Conservation (phyloP, 2,888 invertebrate species). For the Erebia palarica region DNA sequence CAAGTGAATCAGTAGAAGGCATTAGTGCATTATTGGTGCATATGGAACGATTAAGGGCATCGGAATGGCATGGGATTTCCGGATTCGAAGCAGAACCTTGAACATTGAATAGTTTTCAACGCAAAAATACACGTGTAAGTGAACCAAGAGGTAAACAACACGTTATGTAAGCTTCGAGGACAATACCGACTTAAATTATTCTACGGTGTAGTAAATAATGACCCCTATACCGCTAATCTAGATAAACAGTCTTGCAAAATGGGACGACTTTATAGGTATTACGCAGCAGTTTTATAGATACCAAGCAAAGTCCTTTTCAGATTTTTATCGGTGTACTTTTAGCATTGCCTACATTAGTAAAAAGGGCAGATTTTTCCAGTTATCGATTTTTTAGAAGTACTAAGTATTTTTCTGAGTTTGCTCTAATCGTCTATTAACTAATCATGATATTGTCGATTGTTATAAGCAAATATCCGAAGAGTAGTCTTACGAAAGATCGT, state of each 20-base stretch:
- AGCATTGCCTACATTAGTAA: no score
- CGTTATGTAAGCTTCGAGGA: constrained; percentile 16
- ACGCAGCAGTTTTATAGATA: neutral
- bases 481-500: no score
- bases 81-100: constrained; percentile 14
- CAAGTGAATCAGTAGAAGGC: constrained; percentile 17
- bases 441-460: no score
- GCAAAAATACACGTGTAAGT: constrained; percentile 21
- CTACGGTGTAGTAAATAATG: constrained; percentile 8
- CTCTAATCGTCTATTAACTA: no score
- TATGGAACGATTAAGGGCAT: constrained; percentile 30
- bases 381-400: no score
- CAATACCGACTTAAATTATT: neutral
- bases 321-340: no score
- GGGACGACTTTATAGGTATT: neutral
- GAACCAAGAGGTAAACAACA: constrained; percentile 17
- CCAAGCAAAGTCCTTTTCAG: no score
- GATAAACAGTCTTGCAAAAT: neutral
- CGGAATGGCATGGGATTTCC: constrained; percentile 33
- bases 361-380: no score
- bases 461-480: no score
- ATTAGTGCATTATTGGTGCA: constrained; percentile 22
- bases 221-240: neutral
- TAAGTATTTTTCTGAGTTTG: no score
- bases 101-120: constrained; percentile 11